phyloP scores from a whole-genome alignment of 92 coral and sea anemone genomes.

The Porites evermanni region DNA sequence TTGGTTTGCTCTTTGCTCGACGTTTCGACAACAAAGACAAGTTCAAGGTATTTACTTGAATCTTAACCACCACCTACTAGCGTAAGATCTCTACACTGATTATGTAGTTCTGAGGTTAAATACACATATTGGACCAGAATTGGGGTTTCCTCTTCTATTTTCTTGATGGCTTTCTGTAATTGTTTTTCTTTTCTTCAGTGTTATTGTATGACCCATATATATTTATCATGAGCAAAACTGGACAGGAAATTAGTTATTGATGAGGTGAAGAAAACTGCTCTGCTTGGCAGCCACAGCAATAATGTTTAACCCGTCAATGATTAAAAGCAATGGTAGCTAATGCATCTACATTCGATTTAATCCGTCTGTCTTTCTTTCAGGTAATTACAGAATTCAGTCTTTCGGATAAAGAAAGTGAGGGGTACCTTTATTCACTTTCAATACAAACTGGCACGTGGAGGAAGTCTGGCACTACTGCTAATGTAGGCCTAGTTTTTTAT shows the following conservation, averaged over 20 bases:
- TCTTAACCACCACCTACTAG: neutral
- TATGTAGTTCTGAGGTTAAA: too few relatives aligned
- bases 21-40: conserved; percentile 75
- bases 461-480: conserved; percentile 86
- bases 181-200: too few relatives aligned
- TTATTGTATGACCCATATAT: too few relatives aligned
- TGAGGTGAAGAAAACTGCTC: neutral
- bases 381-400: conserved; percentile 27
- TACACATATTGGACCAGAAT: too few relatives aligned
- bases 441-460: conserved; percentile 84
- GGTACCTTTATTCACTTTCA: conserved; percentile 68
- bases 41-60: conserved; percentile 65
- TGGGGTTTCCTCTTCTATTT: too few relatives aligned
- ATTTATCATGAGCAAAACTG: too few relatives aligned
- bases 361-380: neutral
- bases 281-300: neutral
- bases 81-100: neutral
- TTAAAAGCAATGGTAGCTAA: neutral
- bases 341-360: neutral
- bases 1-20: conserved; percentile 76
- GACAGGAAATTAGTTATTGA: too few relatives aligned
- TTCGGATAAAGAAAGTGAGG: conserved; percentile 50
- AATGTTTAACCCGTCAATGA: neutral
- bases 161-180: too few relatives aligned
- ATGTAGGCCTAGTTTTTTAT: conserved; percentile 74